Base-by-base conservation (phyloP, 2,797 vertebrate species). In the Florisuga fusca region DNA sequence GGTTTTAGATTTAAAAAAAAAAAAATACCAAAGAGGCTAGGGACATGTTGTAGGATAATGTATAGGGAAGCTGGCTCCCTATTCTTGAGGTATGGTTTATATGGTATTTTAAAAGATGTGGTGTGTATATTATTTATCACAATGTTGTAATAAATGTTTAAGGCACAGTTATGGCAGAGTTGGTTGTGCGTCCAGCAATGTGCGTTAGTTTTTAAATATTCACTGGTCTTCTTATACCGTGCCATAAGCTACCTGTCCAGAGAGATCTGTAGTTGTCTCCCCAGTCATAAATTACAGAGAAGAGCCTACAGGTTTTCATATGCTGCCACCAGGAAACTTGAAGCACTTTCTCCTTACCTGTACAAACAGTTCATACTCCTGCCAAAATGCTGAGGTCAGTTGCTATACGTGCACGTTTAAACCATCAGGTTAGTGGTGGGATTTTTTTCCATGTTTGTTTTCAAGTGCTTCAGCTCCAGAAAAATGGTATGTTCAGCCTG, bases 41-140 rank as follows among this genome's bases (percentile, higher is more conserved):
- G 97, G 96, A 97, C 90, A 82, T 81, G 54, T 97, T 97, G 98
- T 98, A 98, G 96, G 97, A 90, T 95, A 98, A 98, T 95, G 98
- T 95, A 95, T 98, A 98, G 99, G 99, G 99, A 99, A 99, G 99
- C 99, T 99, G 99, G 99, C 99, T 99, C 99, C 99, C 99, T 99
- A 97, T 97, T 96, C 97, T 89, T 97, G 97, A 96, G 95, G 95
- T 96, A 95, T 57, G 91, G 91, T 94, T 95, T 94, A 84, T 86
- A 91, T 98, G 98, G 96, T 98, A 97, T 98, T 98, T 97, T 99
- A 98, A 98, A 98, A 98, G 98, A 97, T 97, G 78, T 36, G 96
- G 98, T 98, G 98, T 99, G 98, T 99, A 98, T 98, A 97, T 98
- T 99, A 99, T 99, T 99, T 99, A 99, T 99, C 99, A 98, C 96